A percentile compares a stretch with the other conserved stretches of the same genome.
Evolutionary conservation across 2,888 invertebrate species (phyloP).

Genomic region (Mycogona germanica): DNA sequence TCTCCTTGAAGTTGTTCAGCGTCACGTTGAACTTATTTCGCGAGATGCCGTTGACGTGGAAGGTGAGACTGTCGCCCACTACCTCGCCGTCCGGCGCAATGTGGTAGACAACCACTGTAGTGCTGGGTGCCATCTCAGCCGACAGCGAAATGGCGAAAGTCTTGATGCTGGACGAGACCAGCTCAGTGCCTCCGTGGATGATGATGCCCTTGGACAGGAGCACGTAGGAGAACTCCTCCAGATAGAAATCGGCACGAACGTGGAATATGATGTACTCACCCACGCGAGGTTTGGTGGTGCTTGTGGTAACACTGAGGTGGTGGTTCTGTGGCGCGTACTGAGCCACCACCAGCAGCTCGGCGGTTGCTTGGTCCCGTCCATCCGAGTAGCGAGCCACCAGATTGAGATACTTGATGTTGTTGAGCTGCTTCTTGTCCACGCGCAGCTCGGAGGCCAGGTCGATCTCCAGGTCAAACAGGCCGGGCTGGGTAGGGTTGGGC

Average conservation of each 20-base stretch:
- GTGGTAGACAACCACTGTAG: constrained; percentile 80
- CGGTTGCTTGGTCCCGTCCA: constrained; percentile 48
- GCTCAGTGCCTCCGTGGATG: constrained; percentile 67
- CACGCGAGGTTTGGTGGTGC: constrained; percentile 67
- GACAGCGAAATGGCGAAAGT: constrained; percentile 39
- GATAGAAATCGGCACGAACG: constrained; percentile 78
- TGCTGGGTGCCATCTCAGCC: constrained; percentile 59
- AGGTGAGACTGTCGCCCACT: constrained; percentile 85
- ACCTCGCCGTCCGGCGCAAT: constrained; percentile 67
- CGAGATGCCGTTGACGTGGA: constrained; percentile 90
- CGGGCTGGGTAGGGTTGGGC: constrained; percentile 52
- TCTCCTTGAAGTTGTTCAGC: constrained; percentile 82
- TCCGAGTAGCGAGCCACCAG: constrained; percentile 51
- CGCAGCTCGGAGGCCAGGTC: constrained; percentile 58
- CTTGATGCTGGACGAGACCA: constrained; percentile 50
- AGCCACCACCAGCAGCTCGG: constrained; percentile 56
- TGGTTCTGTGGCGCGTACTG: constrained; percentile 71
- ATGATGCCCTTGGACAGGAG: constrained; percentile 86
- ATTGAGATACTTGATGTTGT: constrained; percentile 21
- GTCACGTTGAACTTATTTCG: constrained; percentile 55
- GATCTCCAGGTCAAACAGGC: constrained; percentile 70
- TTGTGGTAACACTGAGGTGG: constrained; percentile 74
- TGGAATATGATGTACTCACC: constrained; percentile 92
- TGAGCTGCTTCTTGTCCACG: constrained; percentile 23
- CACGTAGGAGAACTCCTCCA: constrained; percentile 79